Conservation (phyloP, 2,888 invertebrate species). For the Drosophila mayaguana region DNA sequence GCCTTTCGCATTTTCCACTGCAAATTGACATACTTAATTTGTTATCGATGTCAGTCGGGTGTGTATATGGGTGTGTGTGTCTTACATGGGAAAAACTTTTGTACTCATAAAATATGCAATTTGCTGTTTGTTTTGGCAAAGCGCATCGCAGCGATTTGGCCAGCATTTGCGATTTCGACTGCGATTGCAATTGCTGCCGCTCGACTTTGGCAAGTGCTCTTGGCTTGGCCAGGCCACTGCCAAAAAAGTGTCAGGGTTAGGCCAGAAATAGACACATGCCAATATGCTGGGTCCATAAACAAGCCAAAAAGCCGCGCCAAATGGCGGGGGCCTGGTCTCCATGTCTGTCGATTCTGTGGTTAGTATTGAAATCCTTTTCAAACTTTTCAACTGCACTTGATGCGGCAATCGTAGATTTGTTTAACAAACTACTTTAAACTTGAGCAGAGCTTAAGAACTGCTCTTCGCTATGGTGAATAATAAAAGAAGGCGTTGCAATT, state of each 20-base stretch:
- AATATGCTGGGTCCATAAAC: conserved; percentile 66
- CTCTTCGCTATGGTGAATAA: not conserved
- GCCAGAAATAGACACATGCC: conserved; percentile 73
- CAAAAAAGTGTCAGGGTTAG: conserved; percentile 77
- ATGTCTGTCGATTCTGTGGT: conserved; percentile 15
- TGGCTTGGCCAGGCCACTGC: conserved; percentile 51
- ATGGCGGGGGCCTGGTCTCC: not conserved
- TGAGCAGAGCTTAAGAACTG: not conserved
- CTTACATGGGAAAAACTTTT: conserved; percentile 64
- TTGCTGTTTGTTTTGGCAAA: conserved; percentile 60
- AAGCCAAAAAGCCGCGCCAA: conserved; percentile 37
- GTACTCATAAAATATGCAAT: conserved; percentile 76
- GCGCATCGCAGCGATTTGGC: conserved; percentile 69
- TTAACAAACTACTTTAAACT: conserved; percentile 4
- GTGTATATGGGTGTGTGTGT: conserved; percentile 31
- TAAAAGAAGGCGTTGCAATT: not conserved
- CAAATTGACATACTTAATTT: conserved; percentile 78
- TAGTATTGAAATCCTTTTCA: conserved; percentile 31
- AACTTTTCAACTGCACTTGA: conserved; percentile 24
- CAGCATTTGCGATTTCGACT: conserved; percentile 44
- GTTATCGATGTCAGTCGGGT: conserved; percentile 49
- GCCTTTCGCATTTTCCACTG: conserved; percentile 52
- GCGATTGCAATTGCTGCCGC: conserved; percentile 47
- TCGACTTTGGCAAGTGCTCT: conserved; percentile 59
- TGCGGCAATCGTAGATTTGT: conserved; percentile 2